Base-by-base conservation (phyloP, 2,888 invertebrate species). In the Euspilapteryx auroguttella region DNA sequence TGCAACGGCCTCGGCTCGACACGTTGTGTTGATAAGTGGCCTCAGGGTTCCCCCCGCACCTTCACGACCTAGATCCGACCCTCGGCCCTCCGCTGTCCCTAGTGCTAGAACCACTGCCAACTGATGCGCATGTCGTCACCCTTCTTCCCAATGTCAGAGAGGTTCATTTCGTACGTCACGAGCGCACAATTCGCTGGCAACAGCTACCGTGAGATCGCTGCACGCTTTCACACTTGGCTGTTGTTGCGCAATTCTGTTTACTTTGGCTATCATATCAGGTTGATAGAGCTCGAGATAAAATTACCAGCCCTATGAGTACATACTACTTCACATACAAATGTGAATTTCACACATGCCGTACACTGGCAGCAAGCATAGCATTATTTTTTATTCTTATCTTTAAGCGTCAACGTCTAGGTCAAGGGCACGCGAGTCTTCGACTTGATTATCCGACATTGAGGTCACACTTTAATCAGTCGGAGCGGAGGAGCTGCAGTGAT, bases 11-110 rank as follows among this genome's bases (percentile, higher is more conserved):
- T 47, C 49, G 44, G 47, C 47, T 47, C 47, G 51, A 55, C 59
- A 42, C 49, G 48, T 47, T 51, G 56, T 44, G 43, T 57, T 61
- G 68, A 64, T 69, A 68, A 73, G 68, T 69, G 61, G 65, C 64
- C 66, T 63, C 65, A 71, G 71, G 75, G 71, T 62, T 62, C 57
- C 62, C 56, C 49, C 51, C 51, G 28, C 30, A 25, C 32, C 38
- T 48, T 29, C 55, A 46, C 47, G 52, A 36, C 35, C 55, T 57
- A 64, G 64, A 58, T 53, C 59, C 45, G 52, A 54, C 39, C 34
- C 38, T 37, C 37, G 28, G 46, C 41, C 39, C 44, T 35, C 31
- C 51, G 47, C 54, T 56, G 53, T 51, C 58, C 63, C 61, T 25
- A 24, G 29, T 25, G 11, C 25, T 30, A 25, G 12, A 10, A 8